Evolutionary conservation across 2,888 invertebrate species (phyloP).

Genomic region (Ctenicera cuprea): DNA sequence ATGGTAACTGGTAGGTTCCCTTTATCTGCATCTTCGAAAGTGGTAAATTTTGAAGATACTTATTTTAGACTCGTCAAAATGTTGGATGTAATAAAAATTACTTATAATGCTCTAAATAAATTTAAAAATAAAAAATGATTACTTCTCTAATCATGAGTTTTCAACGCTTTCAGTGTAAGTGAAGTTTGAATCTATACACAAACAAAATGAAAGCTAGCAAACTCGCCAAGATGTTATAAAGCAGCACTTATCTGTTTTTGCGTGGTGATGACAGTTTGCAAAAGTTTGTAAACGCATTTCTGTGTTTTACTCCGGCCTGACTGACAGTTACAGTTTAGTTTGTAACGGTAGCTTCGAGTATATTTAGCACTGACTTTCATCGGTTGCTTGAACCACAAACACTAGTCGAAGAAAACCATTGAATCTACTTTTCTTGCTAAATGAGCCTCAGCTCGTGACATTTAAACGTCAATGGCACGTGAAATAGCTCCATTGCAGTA

Average conservation of each 20-base stretch:
- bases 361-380: conserved; percentile 16
- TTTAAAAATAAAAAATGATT: no score
- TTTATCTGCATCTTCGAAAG: no score
- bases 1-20: no score
- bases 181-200: background rate
- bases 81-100: no score
- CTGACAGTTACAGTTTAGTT: conserved; percentile 24
- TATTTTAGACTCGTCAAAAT: no score
- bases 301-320: background rate
- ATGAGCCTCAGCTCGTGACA: background rate
- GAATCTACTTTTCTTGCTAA: background rate
- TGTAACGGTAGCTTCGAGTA: conserved; percentile 1
- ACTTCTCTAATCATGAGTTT: no score
- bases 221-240: conserved; percentile 1
- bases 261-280: conserved; percentile 7
- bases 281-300: conserved; percentile 13
- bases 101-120: no score
- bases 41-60: no score
- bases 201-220: background rate
- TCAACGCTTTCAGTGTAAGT: no score
- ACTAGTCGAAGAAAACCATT: background rate
- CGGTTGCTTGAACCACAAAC: background rate
- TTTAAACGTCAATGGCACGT: background rate
- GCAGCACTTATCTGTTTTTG: conserved; percentile 2
- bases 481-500: background rate